Conservation (phyloP, 2,113 vertebrate genomes). For the Peromyscus polionotus region DNA sequence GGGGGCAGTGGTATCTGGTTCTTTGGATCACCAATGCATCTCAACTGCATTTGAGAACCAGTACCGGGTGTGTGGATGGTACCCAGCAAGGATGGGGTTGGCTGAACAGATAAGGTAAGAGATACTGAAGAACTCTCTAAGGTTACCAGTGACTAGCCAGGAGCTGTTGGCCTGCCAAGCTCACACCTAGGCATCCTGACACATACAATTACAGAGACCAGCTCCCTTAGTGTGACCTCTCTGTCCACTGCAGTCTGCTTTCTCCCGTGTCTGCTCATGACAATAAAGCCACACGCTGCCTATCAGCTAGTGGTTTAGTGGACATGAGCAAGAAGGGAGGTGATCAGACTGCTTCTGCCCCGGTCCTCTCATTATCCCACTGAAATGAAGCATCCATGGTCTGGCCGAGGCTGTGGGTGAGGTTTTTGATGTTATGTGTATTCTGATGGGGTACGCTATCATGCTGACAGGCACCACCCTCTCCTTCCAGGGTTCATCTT, state of each 20-base stretch:
- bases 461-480: too few relatives aligned
- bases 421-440: not conserved
- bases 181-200: not conserved
- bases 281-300: not conserved
- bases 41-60: not conserved
- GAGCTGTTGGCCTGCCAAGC: not conserved
- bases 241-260: not conserved
- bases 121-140: not conserved
- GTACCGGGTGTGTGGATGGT: too few relatives aligned
- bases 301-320: not conserved
- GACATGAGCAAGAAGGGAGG: not conserved
- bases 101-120: not conserved
- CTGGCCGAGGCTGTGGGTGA: not conserved
- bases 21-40: not conserved
- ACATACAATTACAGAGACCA: not conserved
- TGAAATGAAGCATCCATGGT: rapidly evolving
- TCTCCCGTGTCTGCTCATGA: not conserved
- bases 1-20: not conserved
- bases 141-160: not conserved
- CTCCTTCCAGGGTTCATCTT: not conserved
- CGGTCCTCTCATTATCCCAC: not conserved
- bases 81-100: not conserved
- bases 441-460: not conserved
- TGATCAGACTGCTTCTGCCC: not conserved
- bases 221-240: too few relatives aligned